Evolutionary conservation across 2,888 invertebrate species (phyloP).

Genomic region (Pyrgus malvae): DNA sequence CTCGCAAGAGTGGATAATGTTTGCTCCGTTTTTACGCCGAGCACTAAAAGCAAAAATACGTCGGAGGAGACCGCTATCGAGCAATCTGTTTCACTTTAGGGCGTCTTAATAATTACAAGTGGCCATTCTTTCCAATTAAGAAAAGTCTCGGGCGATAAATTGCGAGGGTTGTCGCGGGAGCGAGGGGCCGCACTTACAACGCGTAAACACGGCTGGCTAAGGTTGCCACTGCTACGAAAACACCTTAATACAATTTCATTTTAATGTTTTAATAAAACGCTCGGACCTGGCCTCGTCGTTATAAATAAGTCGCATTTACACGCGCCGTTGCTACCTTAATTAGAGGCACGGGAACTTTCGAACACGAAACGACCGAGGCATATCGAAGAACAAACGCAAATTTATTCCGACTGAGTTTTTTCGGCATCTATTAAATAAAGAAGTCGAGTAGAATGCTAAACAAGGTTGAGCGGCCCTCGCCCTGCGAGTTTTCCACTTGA

Average conservation of each 20-base stretch:
- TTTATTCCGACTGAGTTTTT: slow-evolving; percentile 77
- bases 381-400: slow-evolving; percentile 75
- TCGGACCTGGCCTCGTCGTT: slow-evolving; percentile 56
- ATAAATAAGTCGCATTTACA: slow-evolving; percentile 66
- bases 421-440: slow-evolving; percentile 81
- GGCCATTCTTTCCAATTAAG: slow-evolving; percentile 82
- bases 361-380: slow-evolving; percentile 62
- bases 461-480: slow-evolving; percentile 80
- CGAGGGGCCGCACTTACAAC: slow-evolving; percentile 53
- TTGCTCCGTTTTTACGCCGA: slow-evolving; percentile 1
- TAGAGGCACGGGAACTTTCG: slow-evolving; percentile 63
- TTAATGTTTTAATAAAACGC: slow-evolving; percentile 68
- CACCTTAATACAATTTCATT: slow-evolving; percentile 49
- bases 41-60: slow-evolving; percentile 50
- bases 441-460: slow-evolving; percentile 80
- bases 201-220: slow-evolving; percentile 69
- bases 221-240: slow-evolving; percentile 54
- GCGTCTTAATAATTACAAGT: slow-evolving; percentile 82
- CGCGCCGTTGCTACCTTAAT: slow-evolving; percentile 62
- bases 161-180: slow-evolving; percentile 70
- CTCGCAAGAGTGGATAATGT: slow-evolving; percentile 1
- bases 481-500: slow-evolving; percentile 79
- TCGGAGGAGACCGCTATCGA: slow-evolving; percentile 61
- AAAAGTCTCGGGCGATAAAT: slow-evolving; percentile 80
- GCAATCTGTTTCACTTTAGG: slow-evolving; percentile 82